Evolutionary conservation across 1,140 invertebrate genomes (phyloP).

Genomic region (Bombus vancouverensis): DNA sequence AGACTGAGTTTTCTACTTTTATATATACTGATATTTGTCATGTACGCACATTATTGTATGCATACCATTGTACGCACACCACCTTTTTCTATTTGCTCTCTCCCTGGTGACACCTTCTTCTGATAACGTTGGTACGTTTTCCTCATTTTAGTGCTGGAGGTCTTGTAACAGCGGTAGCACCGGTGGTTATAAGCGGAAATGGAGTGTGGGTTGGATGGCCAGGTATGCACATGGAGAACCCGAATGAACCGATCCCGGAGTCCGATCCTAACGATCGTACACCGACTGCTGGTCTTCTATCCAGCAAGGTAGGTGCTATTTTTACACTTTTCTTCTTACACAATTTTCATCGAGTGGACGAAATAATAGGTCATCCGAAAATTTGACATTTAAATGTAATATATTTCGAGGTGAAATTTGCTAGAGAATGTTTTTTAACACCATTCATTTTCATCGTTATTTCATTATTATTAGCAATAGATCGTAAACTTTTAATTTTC

Average conservation of each 20-base stretch:
- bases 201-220: constrained; percentile 96
- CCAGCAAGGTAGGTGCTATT: constrained; percentile 88
- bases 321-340: neutral
- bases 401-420: neutral
- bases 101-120: too few relatives aligned
- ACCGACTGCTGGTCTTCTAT: constrained; percentile 91
- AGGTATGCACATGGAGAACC: constrained; percentile 90
- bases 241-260: constrained; percentile 90
- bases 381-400: neutral
- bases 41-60: neutral
- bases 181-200: constrained; percentile 91
- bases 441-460: neutral
- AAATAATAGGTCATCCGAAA: neutral
- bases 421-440: neutral
- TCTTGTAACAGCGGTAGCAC: constrained; percentile 94
- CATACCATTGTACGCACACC: neutral
- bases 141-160: constrained; percentile 89
- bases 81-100: neutral
- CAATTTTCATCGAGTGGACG: neutral
- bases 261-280: constrained; percentile 92
- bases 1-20: neutral
- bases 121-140: constrained; percentile 21
- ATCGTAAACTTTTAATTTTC: too few relatives aligned
- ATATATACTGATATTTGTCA: neutral
- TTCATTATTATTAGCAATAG: neutral